Evolutionary conservation across 2,888 invertebrate species (phyloP).

Genomic region (Drosophila longiperda): DNA sequence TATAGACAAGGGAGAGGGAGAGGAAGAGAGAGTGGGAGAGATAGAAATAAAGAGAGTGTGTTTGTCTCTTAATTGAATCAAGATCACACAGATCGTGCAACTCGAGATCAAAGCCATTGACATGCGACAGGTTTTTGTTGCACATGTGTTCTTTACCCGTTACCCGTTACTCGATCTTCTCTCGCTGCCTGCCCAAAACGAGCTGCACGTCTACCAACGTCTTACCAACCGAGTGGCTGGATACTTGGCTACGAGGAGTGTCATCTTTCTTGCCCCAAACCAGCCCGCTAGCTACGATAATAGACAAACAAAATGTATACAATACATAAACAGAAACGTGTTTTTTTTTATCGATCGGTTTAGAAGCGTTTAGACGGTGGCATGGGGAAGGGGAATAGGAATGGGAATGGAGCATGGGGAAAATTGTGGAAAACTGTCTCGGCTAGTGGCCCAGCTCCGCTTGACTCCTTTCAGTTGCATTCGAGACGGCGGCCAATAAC

Average conservation of each 20-base stretch:
- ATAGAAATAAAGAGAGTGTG: conserved; percentile 28
- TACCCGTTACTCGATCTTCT: conserved; percentile 31
- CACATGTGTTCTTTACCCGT: conserved; percentile 16
- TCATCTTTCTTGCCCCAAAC: conserved; percentile 32
- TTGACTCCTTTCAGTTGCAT: conserved; percentile 78
- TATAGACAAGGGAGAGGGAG: neutral
- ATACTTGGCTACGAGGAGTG: conserved; percentile 35
- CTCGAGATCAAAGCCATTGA: conserved; percentile 34
- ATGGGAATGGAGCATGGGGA: conserved; percentile 37
- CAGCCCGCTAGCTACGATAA: conserved; percentile 18
- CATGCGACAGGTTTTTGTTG: conserved; percentile 57
- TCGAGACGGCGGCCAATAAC: conserved; percentile 62
- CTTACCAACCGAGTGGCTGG: neutral
- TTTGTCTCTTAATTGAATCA: conserved; percentile 65
- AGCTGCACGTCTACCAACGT: conserved; percentile 11
- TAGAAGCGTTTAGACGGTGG: conserved; percentile 21
- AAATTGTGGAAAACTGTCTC: conserved; percentile 52
- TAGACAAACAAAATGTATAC: conserved; percentile 23
- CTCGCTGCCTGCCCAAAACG: conserved; percentile 38
- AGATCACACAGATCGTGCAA: conserved; percentile 49
- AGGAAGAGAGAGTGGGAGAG: conserved; percentile 10
- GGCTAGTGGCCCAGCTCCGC: conserved; percentile 11
- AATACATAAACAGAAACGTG: conserved; percentile 40
- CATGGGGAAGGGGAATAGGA: conserved; percentile 11
- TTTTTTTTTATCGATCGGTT: conserved; percentile 54